Percentiles rank a stretch among this genome's conserved stretches.
Conservation (phyloP, 2,113 vertebrate species). For the Andinoacara biseriatus region DNA sequence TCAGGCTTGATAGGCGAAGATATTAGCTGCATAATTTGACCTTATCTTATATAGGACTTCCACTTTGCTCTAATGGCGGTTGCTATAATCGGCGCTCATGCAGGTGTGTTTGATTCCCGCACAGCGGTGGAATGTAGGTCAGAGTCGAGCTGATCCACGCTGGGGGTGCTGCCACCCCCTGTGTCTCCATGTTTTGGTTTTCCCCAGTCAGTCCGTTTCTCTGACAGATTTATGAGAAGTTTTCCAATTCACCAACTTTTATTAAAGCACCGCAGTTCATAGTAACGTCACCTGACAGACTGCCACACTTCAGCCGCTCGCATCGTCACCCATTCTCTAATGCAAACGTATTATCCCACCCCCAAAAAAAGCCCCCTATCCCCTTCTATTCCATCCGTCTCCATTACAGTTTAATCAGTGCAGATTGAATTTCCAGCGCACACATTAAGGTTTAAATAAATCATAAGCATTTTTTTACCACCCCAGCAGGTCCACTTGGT, state of each 20-base stretch:
- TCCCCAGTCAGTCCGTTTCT: constrained; percentile 18
- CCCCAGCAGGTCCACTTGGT: background rate
- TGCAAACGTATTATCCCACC: background rate
- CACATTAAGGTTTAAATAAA: constrained; percentile 52
- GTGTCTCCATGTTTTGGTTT: constrained; percentile 25
- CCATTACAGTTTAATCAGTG: constrained; percentile 50
- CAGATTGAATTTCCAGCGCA: constrained; percentile 37
- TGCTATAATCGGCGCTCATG: background rate
- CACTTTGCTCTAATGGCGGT: background rate
- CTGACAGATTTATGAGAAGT: constrained; percentile 60
- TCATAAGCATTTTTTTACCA: constrained; percentile 20
- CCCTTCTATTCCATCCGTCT: constrained; percentile 23
- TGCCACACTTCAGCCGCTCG: background rate
- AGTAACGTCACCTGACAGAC: background rate
- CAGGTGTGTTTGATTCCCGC: constrained; percentile 16
- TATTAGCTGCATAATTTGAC: background rate
- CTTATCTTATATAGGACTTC: background rate
- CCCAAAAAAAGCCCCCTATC: background rate
- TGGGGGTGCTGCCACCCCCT: background rate
- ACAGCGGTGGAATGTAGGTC: constrained; percentile 24
- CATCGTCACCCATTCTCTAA: background rate
- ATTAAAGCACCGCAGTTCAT: constrained; percentile 31
- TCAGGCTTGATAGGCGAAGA: background rate
- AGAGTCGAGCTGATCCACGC: background rate
- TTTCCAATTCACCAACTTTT: constrained; percentile 57